Evolutionary conservation across 2,113 vertebrate species (phyloP).

Genomic region (Mormoops blainvillei): DNA sequence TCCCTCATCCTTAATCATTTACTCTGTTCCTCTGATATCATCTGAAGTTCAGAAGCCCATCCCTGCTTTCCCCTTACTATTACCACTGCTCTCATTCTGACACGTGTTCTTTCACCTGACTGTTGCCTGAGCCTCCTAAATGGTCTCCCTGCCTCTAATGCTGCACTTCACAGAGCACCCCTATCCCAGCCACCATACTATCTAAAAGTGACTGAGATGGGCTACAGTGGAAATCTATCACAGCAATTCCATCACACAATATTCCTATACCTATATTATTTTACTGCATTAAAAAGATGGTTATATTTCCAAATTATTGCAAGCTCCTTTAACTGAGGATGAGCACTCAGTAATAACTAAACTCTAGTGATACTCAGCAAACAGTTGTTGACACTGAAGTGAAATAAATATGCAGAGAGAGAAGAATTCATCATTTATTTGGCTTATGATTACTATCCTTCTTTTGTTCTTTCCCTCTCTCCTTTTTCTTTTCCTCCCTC

Average conservation of each 20-base stretch:
- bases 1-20: background rate
- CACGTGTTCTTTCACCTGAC: background rate
- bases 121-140: background rate
- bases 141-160: background rate
- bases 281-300: background rate
- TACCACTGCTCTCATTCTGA: background rate
- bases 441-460: background rate
- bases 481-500: background rate
- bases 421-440: background rate
- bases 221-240: background rate
- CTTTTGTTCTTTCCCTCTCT: background rate
- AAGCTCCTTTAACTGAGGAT: background rate
- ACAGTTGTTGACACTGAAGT: background rate
- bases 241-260: background rate
- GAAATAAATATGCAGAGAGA: background rate
- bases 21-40: background rate
- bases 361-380: background rate
- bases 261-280: background rate
- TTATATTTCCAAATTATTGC: background rate
- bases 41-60: background rate
- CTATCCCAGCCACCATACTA: no score
- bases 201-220: background rate
- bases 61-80: background rate
- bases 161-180: background rate
- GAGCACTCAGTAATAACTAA: background rate